Conservation (phyloP, 2,888 invertebrate species). For the Anoplius nigerrimus region DNA sequence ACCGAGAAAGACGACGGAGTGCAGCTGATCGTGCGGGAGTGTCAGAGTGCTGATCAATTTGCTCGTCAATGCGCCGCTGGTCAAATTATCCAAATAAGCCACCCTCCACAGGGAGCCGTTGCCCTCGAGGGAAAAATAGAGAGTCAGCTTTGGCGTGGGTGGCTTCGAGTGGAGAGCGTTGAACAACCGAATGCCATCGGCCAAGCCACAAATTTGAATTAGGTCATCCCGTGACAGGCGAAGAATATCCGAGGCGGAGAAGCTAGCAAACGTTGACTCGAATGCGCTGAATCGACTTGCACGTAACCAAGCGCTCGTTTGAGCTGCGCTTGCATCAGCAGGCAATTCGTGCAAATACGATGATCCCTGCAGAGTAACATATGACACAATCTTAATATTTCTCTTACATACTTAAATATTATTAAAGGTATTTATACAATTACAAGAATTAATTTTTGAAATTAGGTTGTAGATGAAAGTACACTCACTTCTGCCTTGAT, state of each 20-base stretch:
- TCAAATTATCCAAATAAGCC: slow-evolving; percentile 81
- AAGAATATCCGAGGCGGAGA: slow-evolving; percentile 92
- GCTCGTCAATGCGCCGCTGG: slow-evolving; percentile 64
- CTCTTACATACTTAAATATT: too few relatives aligned
- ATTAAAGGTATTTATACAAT: too few relatives aligned
- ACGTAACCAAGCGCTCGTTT: slow-evolving; percentile 88
- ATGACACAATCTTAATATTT: neutral
- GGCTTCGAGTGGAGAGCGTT: slow-evolving; percentile 90
- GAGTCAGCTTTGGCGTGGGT: slow-evolving; percentile 86
- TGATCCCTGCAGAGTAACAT: slow-evolving; percentile 29
- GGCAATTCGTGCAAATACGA: slow-evolving; percentile 73
- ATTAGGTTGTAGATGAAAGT: neutral
- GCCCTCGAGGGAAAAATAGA: slow-evolving; percentile 87
- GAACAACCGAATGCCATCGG: slow-evolving; percentile 94
- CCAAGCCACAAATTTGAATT: slow-evolving; percentile 94
- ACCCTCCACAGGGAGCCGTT: slow-evolving; percentile 84
- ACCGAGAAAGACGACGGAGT: slow-evolving; percentile 84
- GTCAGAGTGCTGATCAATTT: slow-evolving; percentile 70
- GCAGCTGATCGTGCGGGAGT: slow-evolving; percentile 65
- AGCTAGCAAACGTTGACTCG: slow-evolving; percentile 86
- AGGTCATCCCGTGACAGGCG: slow-evolving; percentile 93
- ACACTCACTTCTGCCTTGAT: slow-evolving; percentile 50
- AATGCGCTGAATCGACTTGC: slow-evolving; percentile 87
- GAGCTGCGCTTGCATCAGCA: slow-evolving; percentile 82
- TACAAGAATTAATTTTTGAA: too few relatives aligned